Percentiles rank a stretch among this genome's conserved stretches.
phyloP scores from a whole-genome alignment of 1,140 invertebrate species.

The Oscheius sp. region DNA sequence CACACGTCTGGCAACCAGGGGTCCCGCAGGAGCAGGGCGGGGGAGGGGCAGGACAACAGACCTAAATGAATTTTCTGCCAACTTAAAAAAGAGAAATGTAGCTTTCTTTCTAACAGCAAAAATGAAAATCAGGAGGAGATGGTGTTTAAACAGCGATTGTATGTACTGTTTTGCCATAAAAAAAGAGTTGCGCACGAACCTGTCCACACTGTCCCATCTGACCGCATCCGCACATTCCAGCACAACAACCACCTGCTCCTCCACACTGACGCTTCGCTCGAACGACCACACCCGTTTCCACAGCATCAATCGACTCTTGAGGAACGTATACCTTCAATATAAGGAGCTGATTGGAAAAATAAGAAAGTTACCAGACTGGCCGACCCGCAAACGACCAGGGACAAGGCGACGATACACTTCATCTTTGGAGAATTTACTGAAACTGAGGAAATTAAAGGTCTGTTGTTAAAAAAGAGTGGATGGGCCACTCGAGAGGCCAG shows the following conservation, averaged over 20 bases:
- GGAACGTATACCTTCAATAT: not conserved
- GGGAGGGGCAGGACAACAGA: conserved; percentile 7
- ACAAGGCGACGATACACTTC: not conserved
- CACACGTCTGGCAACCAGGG: not conserved
- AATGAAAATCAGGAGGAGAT: no score
- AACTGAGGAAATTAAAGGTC: not conserved
- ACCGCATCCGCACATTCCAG: not conserved
- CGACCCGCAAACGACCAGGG: not conserved
- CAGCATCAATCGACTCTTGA: not conserved
- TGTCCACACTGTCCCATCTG: not conserved
- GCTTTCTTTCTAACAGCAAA: no score
- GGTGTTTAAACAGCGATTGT: no score
- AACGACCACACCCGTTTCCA: not conserved
- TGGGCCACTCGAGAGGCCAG: no score
- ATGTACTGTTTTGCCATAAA: no score
- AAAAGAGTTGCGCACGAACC: no score
- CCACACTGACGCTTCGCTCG: conserved; percentile 10
- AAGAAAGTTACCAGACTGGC: not conserved
- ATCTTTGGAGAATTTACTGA: not conserved
- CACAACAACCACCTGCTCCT: not conserved
- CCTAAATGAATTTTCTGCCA: no score
- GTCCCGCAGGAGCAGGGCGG: conserved; percentile 9
- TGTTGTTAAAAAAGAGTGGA: no score
- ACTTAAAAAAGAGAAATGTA: no score
- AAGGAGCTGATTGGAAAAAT: not conserved